phyloP scores from a whole-genome alignment of 2,113 vertebrate genomes.

The Dryoscopus gambensis region DNA sequence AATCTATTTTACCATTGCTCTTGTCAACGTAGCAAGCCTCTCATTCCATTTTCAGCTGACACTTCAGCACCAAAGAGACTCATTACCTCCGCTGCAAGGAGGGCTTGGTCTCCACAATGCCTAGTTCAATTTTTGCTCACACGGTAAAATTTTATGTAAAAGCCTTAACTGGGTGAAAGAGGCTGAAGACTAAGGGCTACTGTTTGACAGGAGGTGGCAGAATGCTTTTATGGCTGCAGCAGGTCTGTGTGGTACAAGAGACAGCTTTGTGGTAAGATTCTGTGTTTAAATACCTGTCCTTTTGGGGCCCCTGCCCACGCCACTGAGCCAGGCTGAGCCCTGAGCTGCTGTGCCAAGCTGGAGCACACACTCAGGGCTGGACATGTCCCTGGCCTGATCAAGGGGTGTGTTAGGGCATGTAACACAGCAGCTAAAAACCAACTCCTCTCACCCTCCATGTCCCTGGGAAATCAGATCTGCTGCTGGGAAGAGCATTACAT shows the following conservation, averaged over 20 bases:
- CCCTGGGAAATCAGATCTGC: background rate
- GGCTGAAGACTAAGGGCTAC: background rate
- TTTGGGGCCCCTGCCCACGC: rapidly evolving
- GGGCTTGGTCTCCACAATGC: background rate
- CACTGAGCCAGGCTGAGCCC: background rate
- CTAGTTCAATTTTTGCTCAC: background rate
- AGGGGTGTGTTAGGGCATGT: too few species aligned
- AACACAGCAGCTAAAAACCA: background rate
- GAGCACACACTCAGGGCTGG: background rate
- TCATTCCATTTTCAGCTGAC: background rate
- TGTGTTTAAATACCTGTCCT: background rate
- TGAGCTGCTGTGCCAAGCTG: background rate
- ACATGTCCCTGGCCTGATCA: background rate
- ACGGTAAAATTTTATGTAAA: background rate
- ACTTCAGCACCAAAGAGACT: background rate
- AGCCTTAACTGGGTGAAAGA: background rate
- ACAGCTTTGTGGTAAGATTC: background rate
- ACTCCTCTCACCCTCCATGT: background rate
- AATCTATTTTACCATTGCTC: background rate
- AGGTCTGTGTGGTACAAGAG: background rate
- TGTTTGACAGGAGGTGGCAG: background rate
- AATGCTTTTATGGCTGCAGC: background rate
- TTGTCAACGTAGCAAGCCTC: background rate
- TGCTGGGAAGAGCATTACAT: background rate
- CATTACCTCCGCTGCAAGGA: background rate